Base-by-base conservation (phyloP, 2,888 invertebrate species). In the Taenaris catops region DNA sequence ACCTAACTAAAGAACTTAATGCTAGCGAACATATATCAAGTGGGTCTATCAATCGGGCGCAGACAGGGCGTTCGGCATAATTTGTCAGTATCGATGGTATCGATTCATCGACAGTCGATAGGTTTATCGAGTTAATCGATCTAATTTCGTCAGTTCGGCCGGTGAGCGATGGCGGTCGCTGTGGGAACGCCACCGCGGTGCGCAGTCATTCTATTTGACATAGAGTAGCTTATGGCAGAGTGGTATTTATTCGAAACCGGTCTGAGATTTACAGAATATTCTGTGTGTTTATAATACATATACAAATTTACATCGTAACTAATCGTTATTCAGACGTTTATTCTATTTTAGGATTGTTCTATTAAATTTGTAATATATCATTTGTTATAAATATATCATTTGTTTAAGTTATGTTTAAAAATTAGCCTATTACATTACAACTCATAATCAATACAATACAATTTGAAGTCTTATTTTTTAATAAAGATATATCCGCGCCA, bases 61-160 rank as follows among this genome's bases (percentile, higher is more conserved):
- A 66, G 68, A 68, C 68, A 55, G 68, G 67, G 66, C 73, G 64
- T 70, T 65, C 61, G 61, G 63, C 68, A 74, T 76, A 79, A 84
- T 84, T 83, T 84, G 84, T 83, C 83, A 81, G 78, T 64, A 70
- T 73, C 66, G 67, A 75, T 72, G 56, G 56, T 64, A 75, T 76
- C 71, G 68, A 68, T 58, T 54, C 50, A 49, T 45, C 49, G 49
- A 46, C 57, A 49, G 69, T 75, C 74, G 72, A 81, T 75, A 78
- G 63, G 76, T 80, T 79, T 83, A 84, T 84, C 81, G 78, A 66
- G 67, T 74, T 80, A 80, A 83, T 84, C 80, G 83, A 84, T 84
- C 80, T 81, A 74, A 81, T 83, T 83, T 83, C 81, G 72, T 81
- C 83, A 75, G 70, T 66, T 80, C 69, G 58, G 59, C 55, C 65